phyloP scores from a whole-genome alignment of 2,797 vertebrate species.

The Alosa sapidissima region DNA sequence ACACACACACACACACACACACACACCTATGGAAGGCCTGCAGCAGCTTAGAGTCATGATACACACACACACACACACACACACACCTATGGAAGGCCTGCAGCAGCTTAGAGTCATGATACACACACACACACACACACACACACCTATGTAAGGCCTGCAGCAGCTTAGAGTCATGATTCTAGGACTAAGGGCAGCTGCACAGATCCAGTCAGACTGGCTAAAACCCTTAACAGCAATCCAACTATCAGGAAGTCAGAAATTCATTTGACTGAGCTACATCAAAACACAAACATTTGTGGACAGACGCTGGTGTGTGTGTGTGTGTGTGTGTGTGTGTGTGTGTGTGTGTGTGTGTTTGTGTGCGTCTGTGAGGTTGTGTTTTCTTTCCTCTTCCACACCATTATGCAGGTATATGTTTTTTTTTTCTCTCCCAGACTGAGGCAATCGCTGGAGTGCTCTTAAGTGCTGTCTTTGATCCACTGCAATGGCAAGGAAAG shows the following conservation, averaged over 20 bases:
- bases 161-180: background rate
- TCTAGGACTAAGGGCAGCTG: background rate
- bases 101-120: background rate
- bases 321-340: background rate
- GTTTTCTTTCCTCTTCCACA: background rate
- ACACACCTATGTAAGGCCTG: constrained; percentile 11
- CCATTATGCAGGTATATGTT: background rate
- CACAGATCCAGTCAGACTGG: background rate
- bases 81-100: too few species aligned
- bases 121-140: too few species aligned
- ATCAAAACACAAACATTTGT: background rate
- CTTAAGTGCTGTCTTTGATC: background rate
- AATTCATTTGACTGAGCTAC: background rate
- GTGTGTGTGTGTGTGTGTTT: too few species aligned
- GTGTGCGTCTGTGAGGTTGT: too few species aligned
- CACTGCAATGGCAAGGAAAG: background rate
- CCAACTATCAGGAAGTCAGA: background rate
- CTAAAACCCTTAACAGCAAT: background rate
- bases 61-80: too few species aligned
- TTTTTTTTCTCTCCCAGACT: background rate
- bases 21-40: too few species aligned
- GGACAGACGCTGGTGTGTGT: background rate
- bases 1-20: background rate
- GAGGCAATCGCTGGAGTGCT: background rate
- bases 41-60: too few species aligned